Evolutionary conservation across 2,888 invertebrate genomes (phyloP).

Genomic region (Helleia helle): DNA sequence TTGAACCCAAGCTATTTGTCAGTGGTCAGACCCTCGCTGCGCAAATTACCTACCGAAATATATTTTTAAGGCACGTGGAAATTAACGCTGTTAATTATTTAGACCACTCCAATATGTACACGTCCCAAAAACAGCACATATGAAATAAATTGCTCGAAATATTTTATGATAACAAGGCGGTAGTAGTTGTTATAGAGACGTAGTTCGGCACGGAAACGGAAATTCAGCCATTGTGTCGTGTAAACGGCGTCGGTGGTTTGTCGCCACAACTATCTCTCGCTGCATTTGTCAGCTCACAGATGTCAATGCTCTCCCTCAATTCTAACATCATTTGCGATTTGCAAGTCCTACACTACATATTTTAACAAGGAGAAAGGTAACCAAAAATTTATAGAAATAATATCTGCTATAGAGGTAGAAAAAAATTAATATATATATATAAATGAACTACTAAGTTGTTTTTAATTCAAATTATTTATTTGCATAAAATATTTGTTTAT

Average conservation of each 20-base stretch:
- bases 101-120: no score
- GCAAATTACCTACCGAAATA: neutral
- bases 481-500: no score
- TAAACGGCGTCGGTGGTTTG: conserved; percentile 9
- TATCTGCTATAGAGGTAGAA: no score
- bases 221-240: conserved; percentile 10
- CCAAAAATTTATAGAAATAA: no score
- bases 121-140: no score
- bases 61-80: neutral
- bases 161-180: neutral
- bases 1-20: conserved; percentile 1
- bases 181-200: neutral
- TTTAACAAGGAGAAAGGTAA: neutral
- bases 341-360: neutral
- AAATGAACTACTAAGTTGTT: no score
- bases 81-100: conserved; percentile 1
- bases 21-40: conserved; percentile 1
- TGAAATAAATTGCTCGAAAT: conserved; percentile 4
- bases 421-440: no score
- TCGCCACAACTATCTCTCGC: conserved; percentile 10
- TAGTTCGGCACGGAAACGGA: conserved; percentile 9
- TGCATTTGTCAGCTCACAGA: conserved; percentile 7
- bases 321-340: neutral
- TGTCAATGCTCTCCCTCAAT: neutral
- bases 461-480: no score